Base-by-base conservation (phyloP, 2,797 vertebrate genomes). In the Muraenolepis orangiensis region DNA sequence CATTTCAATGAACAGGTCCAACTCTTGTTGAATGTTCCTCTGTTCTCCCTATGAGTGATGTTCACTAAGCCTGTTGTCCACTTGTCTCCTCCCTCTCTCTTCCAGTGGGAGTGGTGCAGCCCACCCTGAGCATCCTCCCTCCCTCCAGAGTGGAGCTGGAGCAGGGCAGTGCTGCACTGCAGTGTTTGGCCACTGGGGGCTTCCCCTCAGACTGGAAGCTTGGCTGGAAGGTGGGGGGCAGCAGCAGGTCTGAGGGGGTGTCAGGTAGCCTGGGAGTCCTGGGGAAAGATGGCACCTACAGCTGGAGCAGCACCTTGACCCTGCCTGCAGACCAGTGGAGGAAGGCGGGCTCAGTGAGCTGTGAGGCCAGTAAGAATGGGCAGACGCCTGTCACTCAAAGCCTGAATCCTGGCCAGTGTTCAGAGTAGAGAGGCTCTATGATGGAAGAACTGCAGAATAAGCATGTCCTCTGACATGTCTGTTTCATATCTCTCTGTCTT, bases 251-350 rank as follows among this genome's bases (percentile, higher is more conserved):
- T 75, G 76, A 73, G 3, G 85, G 61, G 71, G 83, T 67, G 61
- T 79, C 73, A 36, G 8, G 16, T 68, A 84, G 81, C 26, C 68
- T 12, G 26, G 76, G 75, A 80, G 73, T 72, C 68, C 75, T 74
- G 79, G 79, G 77, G 74, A 64, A 34, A 1, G 79, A 84, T 57
- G 84, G 83, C 70, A 79, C 14, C 75, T 91, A 87, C 88, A 85
- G 83, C 82, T 82, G 84, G 85, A 87, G 78, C 86, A 90, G 86
- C 84, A 87, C 79, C 80, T 76, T 90, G 81, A 88, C 70, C 46
- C 85, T 90, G 72, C 2, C 71, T 85, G 81, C 71, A 61, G 71
- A 72, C 38, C 40, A 30, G 71, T 51, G 71, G 67, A 69, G 67
- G 67, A 69, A 69, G 67, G 31, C 31, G 31, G 31, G 31, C 67